Conservation (phyloP, 2,113 vertebrate species). For the Acrocephalus kingi region DNA sequence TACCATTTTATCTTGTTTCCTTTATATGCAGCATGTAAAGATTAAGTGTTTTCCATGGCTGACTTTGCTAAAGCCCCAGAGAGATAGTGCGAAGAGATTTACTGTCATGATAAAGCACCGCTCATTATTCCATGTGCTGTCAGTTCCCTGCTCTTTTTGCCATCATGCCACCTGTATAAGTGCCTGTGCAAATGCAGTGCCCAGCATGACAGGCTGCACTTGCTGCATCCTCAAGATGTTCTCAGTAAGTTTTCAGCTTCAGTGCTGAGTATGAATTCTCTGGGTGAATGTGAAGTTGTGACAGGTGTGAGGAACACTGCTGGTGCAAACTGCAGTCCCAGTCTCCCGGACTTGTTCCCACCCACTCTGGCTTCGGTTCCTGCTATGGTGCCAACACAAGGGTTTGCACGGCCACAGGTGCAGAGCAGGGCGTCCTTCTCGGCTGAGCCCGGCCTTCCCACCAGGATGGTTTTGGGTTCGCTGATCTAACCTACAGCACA, state of each 20-base stretch:
- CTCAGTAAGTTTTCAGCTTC: neutral
- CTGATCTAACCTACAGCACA: neutral
- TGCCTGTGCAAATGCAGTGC: neutral
- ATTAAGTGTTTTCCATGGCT: neutral
- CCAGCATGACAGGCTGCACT: neutral
- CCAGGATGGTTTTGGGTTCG: no score
- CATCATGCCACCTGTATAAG: rapidly evolving
- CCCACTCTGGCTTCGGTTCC: neutral
- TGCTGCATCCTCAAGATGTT: neutral
- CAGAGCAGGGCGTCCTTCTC: neutral
- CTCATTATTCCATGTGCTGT: neutral
- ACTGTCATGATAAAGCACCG: neutral
- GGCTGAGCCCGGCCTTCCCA: neutral
- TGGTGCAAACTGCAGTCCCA: neutral
- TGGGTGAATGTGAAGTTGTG: neutral
- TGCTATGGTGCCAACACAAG: rapidly evolving
- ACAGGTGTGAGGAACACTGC: neutral
- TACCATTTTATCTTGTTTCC: neutral
- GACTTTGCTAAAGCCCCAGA: neutral
- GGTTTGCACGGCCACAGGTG: rapidly evolving
- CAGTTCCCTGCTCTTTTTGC: neutral
- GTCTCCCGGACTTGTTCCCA: neutral
- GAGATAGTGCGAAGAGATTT: neutral
- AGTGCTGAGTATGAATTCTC: neutral
- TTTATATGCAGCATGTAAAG: neutral